Conservation (phyloP, 2,888 invertebrate genomes). For the Ptycholaimellus sp. region DNA sequence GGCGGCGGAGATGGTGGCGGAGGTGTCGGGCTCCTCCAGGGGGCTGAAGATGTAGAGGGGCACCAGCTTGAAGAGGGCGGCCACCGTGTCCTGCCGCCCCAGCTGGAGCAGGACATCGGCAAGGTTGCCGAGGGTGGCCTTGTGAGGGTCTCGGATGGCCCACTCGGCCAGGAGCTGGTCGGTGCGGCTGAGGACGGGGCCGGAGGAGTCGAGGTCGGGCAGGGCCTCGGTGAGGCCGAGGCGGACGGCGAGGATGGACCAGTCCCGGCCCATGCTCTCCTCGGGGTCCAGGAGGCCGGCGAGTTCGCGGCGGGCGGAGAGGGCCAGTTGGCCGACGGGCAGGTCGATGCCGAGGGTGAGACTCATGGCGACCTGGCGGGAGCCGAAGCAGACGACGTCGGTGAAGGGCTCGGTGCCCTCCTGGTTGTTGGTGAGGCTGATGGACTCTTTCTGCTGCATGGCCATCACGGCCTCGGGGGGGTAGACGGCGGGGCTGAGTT, state of each 20-base stretch:
- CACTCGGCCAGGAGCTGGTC: constrained; percentile 33
- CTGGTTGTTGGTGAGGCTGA: constrained; percentile 30
- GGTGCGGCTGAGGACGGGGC: constrained; percentile 25
- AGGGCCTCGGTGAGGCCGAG: constrained; percentile 35
- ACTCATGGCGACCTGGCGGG: constrained; percentile 29
- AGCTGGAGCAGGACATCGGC: constrained; percentile 37
- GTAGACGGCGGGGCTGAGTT: constrained; percentile 8
- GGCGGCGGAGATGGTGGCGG: constrained; percentile 8
- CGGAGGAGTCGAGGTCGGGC: constrained; percentile 27
- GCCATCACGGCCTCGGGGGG: constrained; percentile 25
- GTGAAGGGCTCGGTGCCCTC: constrained; percentile 35
- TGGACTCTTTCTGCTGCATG: constrained; percentile 25
- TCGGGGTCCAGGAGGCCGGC: constrained; percentile 32
- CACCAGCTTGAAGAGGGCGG: constrained; percentile 36
- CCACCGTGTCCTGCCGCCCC: constrained; percentile 39
- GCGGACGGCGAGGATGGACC: constrained; percentile 35
- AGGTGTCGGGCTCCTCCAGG: constrained; percentile 7
- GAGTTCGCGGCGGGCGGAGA: constrained; percentile 35
- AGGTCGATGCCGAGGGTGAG: constrained; percentile 37
- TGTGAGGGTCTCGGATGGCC: constrained; percentile 26
- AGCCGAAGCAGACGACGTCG: constrained; percentile 36
- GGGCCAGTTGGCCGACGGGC: constrained; percentile 37
- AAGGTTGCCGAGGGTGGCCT: constrained; percentile 33
- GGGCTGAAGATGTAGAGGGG: constrained; percentile 29
- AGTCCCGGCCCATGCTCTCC: constrained; percentile 35